Evolutionary conservation across 1,140 invertebrate species (phyloP).

Genomic region (silkworm (Bombyx mori)): ASM3026992v2 NC_085122.1:10339501-10340000

Average conservation of each 20-base stretch:
- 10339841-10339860: slow-evolving; percentile 78
- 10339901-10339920: slow-evolving; percentile 76
- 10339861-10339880: slow-evolving; percentile 79
- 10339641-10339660: no score
- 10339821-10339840: slow-evolving; percentile 35
- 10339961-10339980: slow-evolving; percentile 1
- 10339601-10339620: no score
- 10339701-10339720: not conserved
- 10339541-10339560: no score
- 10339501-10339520: not conserved
- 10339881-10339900: slow-evolving; percentile 81
- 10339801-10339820: not conserved
- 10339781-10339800: not conserved
- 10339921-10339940: slow-evolving; percentile 73
- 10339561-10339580: no score
- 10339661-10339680: no score
- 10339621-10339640: no score
- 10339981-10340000: not conserved
- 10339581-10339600: no score
- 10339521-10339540: not conserved
- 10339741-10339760: not conserved
- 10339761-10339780: not conserved
- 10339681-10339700: no score
- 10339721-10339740: not conserved
- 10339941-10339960: slow-evolving; percentile 78